phyloP scores from a whole-genome alignment of 1,140 invertebrate genomes.

The Fopius arisanus region DNA sequence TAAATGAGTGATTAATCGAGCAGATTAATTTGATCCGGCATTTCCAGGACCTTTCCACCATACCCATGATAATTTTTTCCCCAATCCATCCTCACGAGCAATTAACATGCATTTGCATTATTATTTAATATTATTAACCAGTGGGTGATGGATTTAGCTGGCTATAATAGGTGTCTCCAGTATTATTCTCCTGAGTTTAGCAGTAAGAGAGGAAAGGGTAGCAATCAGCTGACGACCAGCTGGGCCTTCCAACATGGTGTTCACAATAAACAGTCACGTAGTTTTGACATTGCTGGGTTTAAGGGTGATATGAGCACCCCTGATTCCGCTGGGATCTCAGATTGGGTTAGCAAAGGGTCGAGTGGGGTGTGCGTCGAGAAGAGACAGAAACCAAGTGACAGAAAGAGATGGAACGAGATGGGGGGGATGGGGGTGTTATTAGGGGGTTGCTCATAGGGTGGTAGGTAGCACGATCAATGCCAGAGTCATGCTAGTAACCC shows the following conservation, averaged over 20 bases:
- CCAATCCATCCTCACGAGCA: no score
- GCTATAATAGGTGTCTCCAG: slow-evolving; percentile 51
- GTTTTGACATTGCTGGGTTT: background rate
- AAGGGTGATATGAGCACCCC: slow-evolving; percentile 49
- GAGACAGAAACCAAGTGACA: slow-evolving; percentile 16
- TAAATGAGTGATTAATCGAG: background rate
- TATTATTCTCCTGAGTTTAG: slow-evolving; percentile 14
- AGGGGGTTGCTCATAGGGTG: slow-evolving; percentile 62
- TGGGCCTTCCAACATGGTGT: slow-evolving; percentile 36
- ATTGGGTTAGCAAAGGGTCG: slow-evolving; percentile 59
- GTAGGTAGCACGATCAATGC: slow-evolving; percentile 61
- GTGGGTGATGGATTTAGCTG: slow-evolving; percentile 59
- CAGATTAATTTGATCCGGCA: no score
- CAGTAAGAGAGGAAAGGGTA: slow-evolving; percentile 25
- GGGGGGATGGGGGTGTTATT: slow-evolving; percentile 56
- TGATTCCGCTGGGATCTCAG: slow-evolving; percentile 50
- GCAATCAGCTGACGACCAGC: slow-evolving; percentile 62
- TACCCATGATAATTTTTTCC: no score
- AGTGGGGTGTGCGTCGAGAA: slow-evolving; percentile 46
- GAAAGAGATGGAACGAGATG: slow-evolving; percentile 26
- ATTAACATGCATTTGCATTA: no score
- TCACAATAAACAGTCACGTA: background rate
- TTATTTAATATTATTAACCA: no score
- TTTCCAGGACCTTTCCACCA: no score
- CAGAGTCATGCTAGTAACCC: slow-evolving; percentile 54